Percentiles rank a stretch among this genome's conserved stretches.
Conservation (phyloP, 2,888 invertebrate species). For the Cepaea hortensis region DNA sequence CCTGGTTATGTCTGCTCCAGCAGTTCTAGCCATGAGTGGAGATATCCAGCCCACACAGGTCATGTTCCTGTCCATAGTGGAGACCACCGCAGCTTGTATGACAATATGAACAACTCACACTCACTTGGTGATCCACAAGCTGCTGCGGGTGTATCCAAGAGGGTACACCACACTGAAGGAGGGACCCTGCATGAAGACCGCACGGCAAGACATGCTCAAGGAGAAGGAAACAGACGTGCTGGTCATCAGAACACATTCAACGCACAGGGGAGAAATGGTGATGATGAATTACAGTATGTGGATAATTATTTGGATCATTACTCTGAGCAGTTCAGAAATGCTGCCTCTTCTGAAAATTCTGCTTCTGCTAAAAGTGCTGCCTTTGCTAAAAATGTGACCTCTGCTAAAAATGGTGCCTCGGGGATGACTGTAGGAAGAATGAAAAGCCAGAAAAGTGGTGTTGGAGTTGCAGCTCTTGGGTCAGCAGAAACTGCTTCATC, state of each 20-base stretch:
- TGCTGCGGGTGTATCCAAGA: background rate
- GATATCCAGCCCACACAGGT: background rate
- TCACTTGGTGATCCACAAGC: background rate
- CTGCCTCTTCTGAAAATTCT: too few relatives aligned
- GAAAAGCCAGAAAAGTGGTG: too few relatives aligned
- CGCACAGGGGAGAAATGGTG: background rate
- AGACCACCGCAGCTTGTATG: conserved; percentile 11
- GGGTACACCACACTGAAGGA: background rate
- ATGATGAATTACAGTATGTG: conserved; percentile 2
- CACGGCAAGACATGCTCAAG: background rate
- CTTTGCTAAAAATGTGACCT: too few relatives aligned
- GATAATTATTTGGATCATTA: conserved; percentile 33
- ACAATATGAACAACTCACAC: background rate
- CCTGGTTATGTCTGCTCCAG: background rate
- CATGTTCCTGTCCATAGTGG: background rate
- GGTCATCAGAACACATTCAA: background rate
- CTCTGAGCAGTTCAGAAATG: background rate
- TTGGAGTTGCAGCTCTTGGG: too few relatives aligned
- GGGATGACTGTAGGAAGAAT: too few relatives aligned
- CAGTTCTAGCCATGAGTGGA: too few relatives aligned
- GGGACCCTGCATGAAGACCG: background rate
- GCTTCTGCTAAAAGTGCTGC: too few relatives aligned
- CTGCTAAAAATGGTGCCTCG: too few relatives aligned
- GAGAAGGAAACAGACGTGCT: background rate
- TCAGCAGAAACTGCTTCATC: background rate